Conservation (phyloP, 2,797 vertebrate genomes). For the Phaenicophaeus curvirostris region DNA sequence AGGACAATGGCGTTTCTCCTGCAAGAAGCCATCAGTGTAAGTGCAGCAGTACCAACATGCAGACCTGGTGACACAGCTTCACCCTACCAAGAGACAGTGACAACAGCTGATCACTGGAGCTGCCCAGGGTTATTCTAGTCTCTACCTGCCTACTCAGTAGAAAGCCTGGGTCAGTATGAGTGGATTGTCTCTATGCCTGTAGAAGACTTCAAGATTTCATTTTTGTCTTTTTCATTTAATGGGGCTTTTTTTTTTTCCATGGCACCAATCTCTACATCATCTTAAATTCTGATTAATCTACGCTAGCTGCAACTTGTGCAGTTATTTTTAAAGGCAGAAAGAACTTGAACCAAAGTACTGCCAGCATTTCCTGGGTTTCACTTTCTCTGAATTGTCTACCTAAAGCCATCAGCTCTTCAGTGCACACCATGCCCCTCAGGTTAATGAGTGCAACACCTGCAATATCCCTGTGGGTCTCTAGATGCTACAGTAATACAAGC, state of each 20-base stretch:
- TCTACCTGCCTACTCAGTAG: neutral
- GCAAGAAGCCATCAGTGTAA: neutral
- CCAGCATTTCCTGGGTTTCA: neutral
- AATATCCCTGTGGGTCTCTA: neutral
- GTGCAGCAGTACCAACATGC: accelerated
- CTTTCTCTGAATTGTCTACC: neutral
- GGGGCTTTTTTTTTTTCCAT: neutral
- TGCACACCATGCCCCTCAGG: neutral
- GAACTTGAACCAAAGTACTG: neutral
- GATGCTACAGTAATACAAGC: neutral
- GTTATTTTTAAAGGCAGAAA: neutral
- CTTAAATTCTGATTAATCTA: neutral
- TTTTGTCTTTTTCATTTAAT: neutral
- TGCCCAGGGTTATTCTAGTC: neutral
- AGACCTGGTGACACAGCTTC: neutral
- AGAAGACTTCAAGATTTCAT: neutral
- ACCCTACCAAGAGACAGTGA: neutral
- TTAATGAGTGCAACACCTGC: neutral
- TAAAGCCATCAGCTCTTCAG: neutral
- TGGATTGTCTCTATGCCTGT: neutral
- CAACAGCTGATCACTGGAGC: neutral
- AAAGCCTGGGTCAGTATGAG: neutral
- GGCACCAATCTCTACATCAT: neutral
- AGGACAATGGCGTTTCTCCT: neutral
- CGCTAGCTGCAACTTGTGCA: neutral